Evolutionary conservation across 2,797 vertebrate species (phyloP), one percentile per base, ranked within the genome.

Genomic region (Apogon hyalosoma): DNA sequence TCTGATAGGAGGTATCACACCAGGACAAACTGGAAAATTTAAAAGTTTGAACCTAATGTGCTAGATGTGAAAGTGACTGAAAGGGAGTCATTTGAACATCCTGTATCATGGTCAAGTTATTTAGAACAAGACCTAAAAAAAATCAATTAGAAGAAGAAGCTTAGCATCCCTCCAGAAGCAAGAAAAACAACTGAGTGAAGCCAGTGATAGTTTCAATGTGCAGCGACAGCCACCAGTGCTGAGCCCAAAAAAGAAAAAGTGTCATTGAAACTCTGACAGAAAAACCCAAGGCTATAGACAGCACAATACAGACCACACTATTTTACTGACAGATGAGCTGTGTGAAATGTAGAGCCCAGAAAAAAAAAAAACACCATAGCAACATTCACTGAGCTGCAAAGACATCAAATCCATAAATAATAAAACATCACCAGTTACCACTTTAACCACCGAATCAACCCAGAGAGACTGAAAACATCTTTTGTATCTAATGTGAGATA

Each of bases 341-440:
- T 15, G 10, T 18, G 38, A 45, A 18, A 2, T 52, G 46, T 10
- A 36, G 39, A 53, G 41, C 18, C 52, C 6, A 28, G 24, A 6
- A 28, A 28, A 65, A 46, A 65, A 46, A 19, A 50, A 63, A 40
- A 60, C 49, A 41, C 24, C 55, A 39, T 14, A 55, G 56, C 53
- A 72, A 54, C 36, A 3, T 39, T 36, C 4, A 7, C 12, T 69
- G 39, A 19, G 39, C 24, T 31, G 6, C 4, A 6, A 38, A 46
- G 6, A 58, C 4, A 46, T 24, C 1, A 18, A 43, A 24, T 62
- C 10, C 19, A 48, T 62, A 39, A 65, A 50, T 42, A 52, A 57
- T 13, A 21, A 1, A 50, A 51, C 33, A 18, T 45, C 5, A 55
- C 19, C 43, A 11, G 28, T 36, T 33, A 52, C 9, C 15, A 33